Evolutionary conservation across 1,140 invertebrate genomes (phyloP).

Genomic region (Matsumurasca onukii): DNA sequence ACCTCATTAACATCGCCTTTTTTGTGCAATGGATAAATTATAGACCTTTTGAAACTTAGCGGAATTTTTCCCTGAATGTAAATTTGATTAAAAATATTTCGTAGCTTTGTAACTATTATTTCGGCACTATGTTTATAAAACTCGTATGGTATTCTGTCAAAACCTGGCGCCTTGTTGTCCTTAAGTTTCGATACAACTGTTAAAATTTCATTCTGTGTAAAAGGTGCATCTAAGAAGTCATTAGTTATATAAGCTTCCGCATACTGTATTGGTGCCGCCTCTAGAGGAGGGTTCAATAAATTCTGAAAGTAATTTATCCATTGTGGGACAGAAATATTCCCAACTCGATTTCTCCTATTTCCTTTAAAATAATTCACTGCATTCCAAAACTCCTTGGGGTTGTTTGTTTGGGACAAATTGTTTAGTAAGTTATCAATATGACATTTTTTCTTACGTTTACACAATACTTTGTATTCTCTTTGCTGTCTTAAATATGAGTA

Average conservation of each 20-base stretch:
- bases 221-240: constrained; percentile 2
- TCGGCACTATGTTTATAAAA: constrained; percentile 19
- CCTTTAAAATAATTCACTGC: no score
- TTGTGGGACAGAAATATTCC: no score
- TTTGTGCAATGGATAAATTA: constrained; percentile 29
- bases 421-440: no score
- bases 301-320: neutral
- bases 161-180: constrained; percentile 25
- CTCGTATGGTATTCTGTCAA: constrained; percentile 31
- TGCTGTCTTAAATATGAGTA: no score
- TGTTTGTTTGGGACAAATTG: no score
- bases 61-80: constrained; percentile 11
- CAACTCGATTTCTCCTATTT: no score
- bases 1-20: constrained; percentile 28
- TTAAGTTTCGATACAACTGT: constrained; percentile 2
- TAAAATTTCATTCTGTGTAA: constrained; percentile 9
- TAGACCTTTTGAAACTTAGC: neutral
- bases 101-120: neutral
- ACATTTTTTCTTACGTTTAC: no score
- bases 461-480: no score
- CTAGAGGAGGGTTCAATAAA: constrained; percentile 3
- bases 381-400: no score
- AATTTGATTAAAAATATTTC: constrained; percentile 21
- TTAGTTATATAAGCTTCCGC: constrained; percentile 1
- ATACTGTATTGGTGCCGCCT: neutral